Percentiles rank a stretch among this genome's conserved stretches.
Conservation (phyloP, 64 coral and sea anemone species). For the Orbicella faveolata region DNA sequence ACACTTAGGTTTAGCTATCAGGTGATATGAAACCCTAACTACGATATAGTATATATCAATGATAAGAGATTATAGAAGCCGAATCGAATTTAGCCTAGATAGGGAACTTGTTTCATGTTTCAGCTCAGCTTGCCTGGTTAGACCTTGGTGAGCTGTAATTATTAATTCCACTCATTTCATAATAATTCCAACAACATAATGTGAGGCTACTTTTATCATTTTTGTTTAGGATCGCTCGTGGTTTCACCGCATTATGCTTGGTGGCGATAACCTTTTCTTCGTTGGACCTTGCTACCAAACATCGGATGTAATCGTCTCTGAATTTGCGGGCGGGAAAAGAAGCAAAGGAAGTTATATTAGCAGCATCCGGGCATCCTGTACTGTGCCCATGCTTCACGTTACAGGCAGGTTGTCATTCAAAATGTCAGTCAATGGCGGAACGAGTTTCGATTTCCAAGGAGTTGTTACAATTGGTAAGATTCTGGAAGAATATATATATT, state of each 20-base stretch:
- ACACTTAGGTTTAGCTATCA: too few species aligned
- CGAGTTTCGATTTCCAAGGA: conserved; percentile 36
- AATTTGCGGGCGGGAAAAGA: conserved; percentile 14
- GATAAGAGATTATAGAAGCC: too few species aligned
- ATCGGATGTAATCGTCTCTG: conserved; percentile 18
- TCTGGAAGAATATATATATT: too few species aligned
- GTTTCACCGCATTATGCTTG: conserved; percentile 36
- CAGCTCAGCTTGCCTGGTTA: too few species aligned
- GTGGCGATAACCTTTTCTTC: conserved; percentile 36
- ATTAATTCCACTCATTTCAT: not conserved
- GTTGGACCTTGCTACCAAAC: conserved; percentile 24
- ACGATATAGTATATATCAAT: too few species aligned
- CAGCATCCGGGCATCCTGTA: conserved; percentile 20
- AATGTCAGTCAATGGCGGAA: conserved; percentile 37
- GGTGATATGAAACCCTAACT: too few species aligned
- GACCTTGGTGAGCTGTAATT: too few species aligned
- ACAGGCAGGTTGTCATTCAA: conserved; percentile 40
- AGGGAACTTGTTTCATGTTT: too few species aligned
- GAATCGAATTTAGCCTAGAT: too few species aligned
- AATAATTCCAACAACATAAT: not conserved
- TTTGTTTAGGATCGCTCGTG: not conserved
- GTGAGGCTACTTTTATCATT: too few species aligned
- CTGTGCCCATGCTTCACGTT: conserved; percentile 22
- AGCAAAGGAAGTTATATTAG: conserved; percentile 28
- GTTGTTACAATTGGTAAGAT: conserved; percentile 26